Evolutionary conservation across 2,888 invertebrate species (phyloP), one percentile per base, ranked within the genome.

Genomic region (Ophraella communa): DNA sequence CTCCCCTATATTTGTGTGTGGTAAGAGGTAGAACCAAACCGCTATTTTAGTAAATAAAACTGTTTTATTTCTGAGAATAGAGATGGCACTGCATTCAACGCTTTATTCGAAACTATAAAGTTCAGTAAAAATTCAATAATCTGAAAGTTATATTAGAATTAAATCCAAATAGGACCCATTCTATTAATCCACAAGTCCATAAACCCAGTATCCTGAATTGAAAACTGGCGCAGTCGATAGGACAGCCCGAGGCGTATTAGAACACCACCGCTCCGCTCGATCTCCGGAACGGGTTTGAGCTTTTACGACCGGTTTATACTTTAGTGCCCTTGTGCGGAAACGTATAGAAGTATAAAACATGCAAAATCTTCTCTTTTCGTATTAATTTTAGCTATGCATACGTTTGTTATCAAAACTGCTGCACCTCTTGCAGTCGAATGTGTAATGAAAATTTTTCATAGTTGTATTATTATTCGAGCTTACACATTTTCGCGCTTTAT

Each of bases 271-370:
- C 59, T 59, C 53, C n/a, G n/a, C n/a, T n/a, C n/a, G n/a, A n/a
- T n/a, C n/a, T n/a, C 17, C 45, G 66, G 60, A 65, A 71, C 68
- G 67, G 66, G 70, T 67, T 67, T 51, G 64, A 61, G 66, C 66
- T 76, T 80, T 80, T 78, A 79, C 75, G 73, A 76, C 78, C 74
- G 76, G 77, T 79, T 79, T 79, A 78, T 76, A 74, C 77, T 80
- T 79, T 80, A 80, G 73, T 77, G 73, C 76, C 74, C 71, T 73
- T 75, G 73, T 74, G 76, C 73, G 74, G 75, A 76, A 76, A 77
- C 76, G 77, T 75, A 78, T 78, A 74, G 75, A 76, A 73, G 77
- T 75, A 77, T 78, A 76, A 77, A 78, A 78, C 73, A 51, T 74
- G 75, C 71, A 73, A 75, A 80, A 78, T 77, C 74, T 74, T 76